These are phyloP conservation scores for Brenthis daphne DNA, from an alignment of 2,888 invertebrate genomes.

Conservation along the genomic window DNA sequence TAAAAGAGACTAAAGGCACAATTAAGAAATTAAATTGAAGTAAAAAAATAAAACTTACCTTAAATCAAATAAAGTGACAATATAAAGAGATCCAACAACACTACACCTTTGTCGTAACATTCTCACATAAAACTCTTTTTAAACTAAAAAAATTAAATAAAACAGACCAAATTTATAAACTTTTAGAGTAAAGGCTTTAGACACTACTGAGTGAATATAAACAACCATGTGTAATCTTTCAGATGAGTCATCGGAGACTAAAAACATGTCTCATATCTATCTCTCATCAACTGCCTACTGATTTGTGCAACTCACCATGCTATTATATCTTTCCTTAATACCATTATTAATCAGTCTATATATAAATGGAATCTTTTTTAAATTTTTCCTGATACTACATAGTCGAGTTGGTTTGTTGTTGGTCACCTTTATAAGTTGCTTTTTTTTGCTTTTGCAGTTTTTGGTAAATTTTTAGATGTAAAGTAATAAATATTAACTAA, in stretches of 20 bases:
- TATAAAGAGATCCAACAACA: conserved; percentile 14
- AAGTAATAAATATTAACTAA: too few relatives aligned
- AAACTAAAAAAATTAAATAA: background rate
- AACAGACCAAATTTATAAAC: background rate
- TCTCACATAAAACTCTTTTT: background rate
- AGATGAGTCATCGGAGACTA: conserved; percentile 24
- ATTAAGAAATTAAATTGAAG: too few relatives aligned
- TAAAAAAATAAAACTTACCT: background rate
- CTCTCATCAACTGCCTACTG: conserved; percentile 11
- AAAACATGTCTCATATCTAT: conserved; percentile 20
- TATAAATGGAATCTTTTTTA: background rate
- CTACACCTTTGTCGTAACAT: conserved; percentile 3
- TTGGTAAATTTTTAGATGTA: too few relatives aligned
- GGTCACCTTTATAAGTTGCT: background rate
- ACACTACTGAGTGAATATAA: conserved; percentile 9
- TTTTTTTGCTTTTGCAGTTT: too few relatives aligned
- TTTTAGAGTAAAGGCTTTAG: background rate
- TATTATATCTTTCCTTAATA: background rate
- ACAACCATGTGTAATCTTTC: background rate
- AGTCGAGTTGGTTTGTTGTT: background rate
- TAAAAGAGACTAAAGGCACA: too few relatives aligned
- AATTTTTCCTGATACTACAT: background rate
- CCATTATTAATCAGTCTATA: background rate
- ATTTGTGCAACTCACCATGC: conserved; percentile 22
- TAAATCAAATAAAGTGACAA: conserved; percentile 7